Base-by-base conservation (phyloP, 2,797 vertebrate species). In the Tenualosa ilisha region DNA sequence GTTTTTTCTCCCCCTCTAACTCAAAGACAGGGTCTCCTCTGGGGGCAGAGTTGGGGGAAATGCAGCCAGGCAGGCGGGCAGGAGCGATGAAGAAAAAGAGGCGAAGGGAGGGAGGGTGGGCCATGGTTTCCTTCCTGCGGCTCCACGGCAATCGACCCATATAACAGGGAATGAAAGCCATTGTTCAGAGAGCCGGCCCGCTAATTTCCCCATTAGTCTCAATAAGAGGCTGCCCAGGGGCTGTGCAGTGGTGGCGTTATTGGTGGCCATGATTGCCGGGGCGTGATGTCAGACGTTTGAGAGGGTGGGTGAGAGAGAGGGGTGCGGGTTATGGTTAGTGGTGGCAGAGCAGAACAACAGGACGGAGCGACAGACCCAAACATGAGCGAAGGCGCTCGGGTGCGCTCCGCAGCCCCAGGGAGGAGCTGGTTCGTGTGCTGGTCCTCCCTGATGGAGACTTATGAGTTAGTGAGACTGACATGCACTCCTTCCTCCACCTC, bases 201-300 rank as follows among this genome's bases (percentile, higher is more conserved):
- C 89, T 90, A 90, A 91, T 90, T 91, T 86, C 83, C 84, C 87
- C 89, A 91, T 91, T 91, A 92, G 89, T 92, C 90, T 91, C 89
- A 91, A 91, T 92, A 91, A 90, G 88, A 85, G 82, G 75, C 87
- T 86, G 81, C 85, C 90, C 87, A 87, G 87, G 81, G 72, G 85
- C 51, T 59, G 79, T 81, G 75, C 85, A 84, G 81, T 26, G 85
- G 85, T 85, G 84, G 83, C 43, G 83, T 88, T 89, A 88, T 82
- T 90, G 87, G 84, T 61, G 56, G 81, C 84, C 46, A 22, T 86
- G 86, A 88, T 86, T 84, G 85, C 85, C 72, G 56, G 53, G 83
- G 56, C 84, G 84, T 90, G 90, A 92, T 92, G 86, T 86, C 87
- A 87, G 86, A 90, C 85, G 84, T 46, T 79, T 20, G 72, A 22